Base-by-base conservation (phyloP, 2,888 invertebrate species). In the Nineta flava region DNA sequence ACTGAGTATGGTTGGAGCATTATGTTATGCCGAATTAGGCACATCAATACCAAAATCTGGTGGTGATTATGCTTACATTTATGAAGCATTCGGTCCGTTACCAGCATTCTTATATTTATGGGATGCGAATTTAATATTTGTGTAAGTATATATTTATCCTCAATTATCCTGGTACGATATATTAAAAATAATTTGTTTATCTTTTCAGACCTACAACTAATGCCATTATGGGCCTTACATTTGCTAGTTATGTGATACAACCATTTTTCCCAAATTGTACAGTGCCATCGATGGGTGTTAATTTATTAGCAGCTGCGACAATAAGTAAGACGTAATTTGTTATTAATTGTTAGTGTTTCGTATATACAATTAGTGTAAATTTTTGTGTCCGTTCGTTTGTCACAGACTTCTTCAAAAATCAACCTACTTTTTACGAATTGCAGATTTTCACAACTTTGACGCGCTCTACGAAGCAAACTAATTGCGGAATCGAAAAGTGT, bases 91-190 rank as follows among this genome's bases (percentile, higher is more conserved):
- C 62, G 96, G 96, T 21, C 77, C 86, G 2, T 66, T 97, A 50
- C 92, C 91, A 13, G 88, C 95, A 0, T 97, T 97, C 65, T 71
- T 99, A 12, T 96, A 91, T 64, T 71, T 97, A 12, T 97, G 97
- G 96, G 92, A 92, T 63, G 93, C 95, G n/a, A 86, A 91, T 71
- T 75, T 95, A 60, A 88, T 96, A 53, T 93, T 96, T 73, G 92
- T 94, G 86, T 95, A 69, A 79, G 91, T 75, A 64, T 53, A 41
- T 19, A 40, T 2, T 5, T 47, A 42, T 34, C 15, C 45, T 15
- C 16, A 16, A 19, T 26, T 46, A 3, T 19, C 19, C 19, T 45
- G 10, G 15, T 6, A 17, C 17, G 19, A 12, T 21, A 21, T 2
- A 10, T 32, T 15, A 32, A 46, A 46, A 10, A 21, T 19, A 15